These are phyloP conservation scores for Cydia pomonella DNA, from an alignment of 1,140 invertebrate species.

Conservation along the genomic window DNA sequence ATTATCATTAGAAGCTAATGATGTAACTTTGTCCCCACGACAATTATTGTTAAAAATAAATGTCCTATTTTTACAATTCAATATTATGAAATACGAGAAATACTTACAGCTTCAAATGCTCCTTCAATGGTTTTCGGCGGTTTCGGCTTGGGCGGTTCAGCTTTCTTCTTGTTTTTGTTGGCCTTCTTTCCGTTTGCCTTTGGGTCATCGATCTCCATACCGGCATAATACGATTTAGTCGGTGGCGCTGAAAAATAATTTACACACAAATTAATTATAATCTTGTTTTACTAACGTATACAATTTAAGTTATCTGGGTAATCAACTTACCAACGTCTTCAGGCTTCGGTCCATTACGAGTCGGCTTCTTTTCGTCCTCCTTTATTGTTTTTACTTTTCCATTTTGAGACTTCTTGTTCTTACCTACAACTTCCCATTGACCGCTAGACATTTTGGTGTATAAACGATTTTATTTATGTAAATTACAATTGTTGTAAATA, in stretches of 20 bases:
- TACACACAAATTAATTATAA: conserved; percentile 16
- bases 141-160: conserved; percentile 81
- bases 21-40: background rate
- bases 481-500: conserved; percentile 65
- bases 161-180: conserved; percentile 76
- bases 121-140: conserved; percentile 85
- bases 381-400: conserved; percentile 82
- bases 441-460: conserved; percentile 82
- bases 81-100: conserved; percentile 1
- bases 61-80: background rate
- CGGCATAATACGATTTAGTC: conserved; percentile 70
- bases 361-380: conserved; percentile 82
- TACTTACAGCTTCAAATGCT: conserved; percentile 83
- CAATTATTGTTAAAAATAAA: background rate
- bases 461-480: conserved; percentile 47
- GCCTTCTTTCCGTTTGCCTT: conserved; percentile 76
- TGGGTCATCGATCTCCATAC: conserved; percentile 75
- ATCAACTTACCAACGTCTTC: conserved; percentile 67
- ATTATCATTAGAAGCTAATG: background rate
- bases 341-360: conserved; percentile 70
- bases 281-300: conserved; percentile 28
- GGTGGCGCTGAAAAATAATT: conserved; percentile 55
- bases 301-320: background rate
- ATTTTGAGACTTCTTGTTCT: conserved; percentile 85
- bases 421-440: conserved; percentile 90